phyloP scores from a whole-genome alignment of 2,797 vertebrate species.

The Cetoscarus ocellatus region DNA sequence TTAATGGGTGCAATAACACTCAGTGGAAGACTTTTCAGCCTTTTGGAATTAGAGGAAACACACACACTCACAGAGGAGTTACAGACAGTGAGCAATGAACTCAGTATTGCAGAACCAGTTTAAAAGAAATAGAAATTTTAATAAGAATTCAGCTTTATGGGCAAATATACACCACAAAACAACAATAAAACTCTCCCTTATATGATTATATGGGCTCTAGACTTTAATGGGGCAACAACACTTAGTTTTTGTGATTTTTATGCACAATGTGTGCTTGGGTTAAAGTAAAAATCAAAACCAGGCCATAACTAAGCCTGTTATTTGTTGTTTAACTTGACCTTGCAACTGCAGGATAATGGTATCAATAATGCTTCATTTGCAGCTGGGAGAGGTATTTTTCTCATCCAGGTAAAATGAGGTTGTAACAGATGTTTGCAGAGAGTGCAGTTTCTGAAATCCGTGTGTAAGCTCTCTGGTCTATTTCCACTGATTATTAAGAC shows the following conservation, averaged over 20 bases:
- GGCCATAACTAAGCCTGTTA: neutral
- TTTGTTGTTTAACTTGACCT: neutral
- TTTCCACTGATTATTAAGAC: conserved; percentile 36
- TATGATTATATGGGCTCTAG: neutral
- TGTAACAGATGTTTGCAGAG: neutral
- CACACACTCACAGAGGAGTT: neutral
- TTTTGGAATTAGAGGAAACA: conserved; percentile 1
- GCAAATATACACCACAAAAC: neutral
- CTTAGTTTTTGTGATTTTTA: neutral
- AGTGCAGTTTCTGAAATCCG: conserved; percentile 15
- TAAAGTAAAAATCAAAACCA: neutral
- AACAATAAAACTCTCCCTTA: neutral
- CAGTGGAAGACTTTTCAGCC: conserved; percentile 11
- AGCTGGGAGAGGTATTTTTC: neutral
- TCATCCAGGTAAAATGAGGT: conserved; percentile 14
- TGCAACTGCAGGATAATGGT: neutral
- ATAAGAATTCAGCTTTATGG: no score
- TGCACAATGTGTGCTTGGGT: neutral
- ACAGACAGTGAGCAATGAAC: neutral
- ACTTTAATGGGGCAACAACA: neutral
- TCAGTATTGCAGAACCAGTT: neutral
- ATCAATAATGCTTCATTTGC: neutral
- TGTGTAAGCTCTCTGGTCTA: conserved; percentile 19
- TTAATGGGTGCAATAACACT: conserved; percentile 45
- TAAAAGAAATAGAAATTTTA: no score